These are phyloP conservation scores for Heliothis peltigera DNA, from an alignment of 2,888 invertebrate species.

Conservation along the genomic window DNA sequence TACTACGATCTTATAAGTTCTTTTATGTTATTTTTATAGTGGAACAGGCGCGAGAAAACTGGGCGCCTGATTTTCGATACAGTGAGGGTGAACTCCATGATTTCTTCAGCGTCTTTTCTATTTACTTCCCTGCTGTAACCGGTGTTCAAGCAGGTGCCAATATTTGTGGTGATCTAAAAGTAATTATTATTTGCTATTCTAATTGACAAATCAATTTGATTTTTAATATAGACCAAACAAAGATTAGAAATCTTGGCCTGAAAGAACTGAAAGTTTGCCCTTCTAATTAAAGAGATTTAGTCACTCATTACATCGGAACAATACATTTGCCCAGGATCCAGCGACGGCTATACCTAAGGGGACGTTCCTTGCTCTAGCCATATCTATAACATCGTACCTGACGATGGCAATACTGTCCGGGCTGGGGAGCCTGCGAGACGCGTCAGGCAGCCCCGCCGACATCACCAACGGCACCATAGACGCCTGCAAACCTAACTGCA, in stretches of 20 bases:
- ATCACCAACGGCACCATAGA: constrained; percentile 41
- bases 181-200: constrained; percentile 62
- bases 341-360: constrained; percentile 97
- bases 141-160: constrained; percentile 98
- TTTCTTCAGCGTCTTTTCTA: constrained; percentile 97
- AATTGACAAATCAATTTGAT: too few relatives aligned
- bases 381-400: constrained; percentile 95
- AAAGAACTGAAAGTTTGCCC: too few relatives aligned
- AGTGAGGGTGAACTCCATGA: constrained; percentile 92
- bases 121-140: constrained; percentile 98
- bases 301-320: too few relatives aligned
- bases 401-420: constrained; percentile 93
- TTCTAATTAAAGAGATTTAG: too few relatives aligned
- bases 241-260: too few relatives aligned
- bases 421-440: constrained; percentile 90
- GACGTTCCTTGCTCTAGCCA: constrained; percentile 94
- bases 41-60: constrained; percentile 91
- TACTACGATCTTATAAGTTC: background rate
- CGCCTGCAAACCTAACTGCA: constrained; percentile 87
- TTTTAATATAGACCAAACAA: too few relatives aligned
- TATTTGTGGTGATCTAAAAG: constrained; percentile 97
- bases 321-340: constrained; percentile 91
- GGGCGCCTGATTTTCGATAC: constrained; percentile 91
- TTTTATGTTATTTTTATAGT: constrained; percentile 80
- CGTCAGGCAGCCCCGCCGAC: constrained; percentile 65